Evolutionary conservation across 2,113 vertebrate species (phyloP).

Genomic region (Halcyon malimbica): DNA sequence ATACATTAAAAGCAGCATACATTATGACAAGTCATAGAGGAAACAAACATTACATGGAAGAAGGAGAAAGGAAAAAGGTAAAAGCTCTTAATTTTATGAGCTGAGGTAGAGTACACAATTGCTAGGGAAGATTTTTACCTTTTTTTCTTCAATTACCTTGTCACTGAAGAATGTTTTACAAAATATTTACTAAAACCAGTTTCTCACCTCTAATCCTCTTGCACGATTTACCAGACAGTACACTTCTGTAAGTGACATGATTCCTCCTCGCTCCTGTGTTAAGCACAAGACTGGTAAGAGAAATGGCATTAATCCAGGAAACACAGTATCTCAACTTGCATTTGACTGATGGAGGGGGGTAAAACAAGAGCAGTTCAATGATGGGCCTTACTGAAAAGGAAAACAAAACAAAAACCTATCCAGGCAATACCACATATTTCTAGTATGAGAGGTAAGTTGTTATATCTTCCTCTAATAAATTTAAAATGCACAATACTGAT

Average conservation of each 20-base stretch:
- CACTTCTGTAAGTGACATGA: slow-evolving; percentile 97
- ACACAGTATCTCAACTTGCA: not conserved
- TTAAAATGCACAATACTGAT: not conserved
- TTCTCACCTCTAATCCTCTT: slow-evolving; percentile 92
- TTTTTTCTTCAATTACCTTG: not conserved
- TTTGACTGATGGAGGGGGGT: not conserved
- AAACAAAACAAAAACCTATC: not conserved
- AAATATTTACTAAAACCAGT: not conserved
- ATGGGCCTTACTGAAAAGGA: not conserved
- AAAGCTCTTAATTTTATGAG: not conserved
- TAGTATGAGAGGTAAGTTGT: not conserved
- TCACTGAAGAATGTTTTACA: not conserved
- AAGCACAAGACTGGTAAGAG: slow-evolving; percentile 26
- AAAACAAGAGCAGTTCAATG: not conserved
- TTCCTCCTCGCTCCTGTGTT: slow-evolving; percentile 91
- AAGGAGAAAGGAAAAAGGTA: not conserved
- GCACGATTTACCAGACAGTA: slow-evolving; percentile 97
- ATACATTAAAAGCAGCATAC: not conserved
- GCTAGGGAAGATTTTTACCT: not conserved
- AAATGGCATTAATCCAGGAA: not conserved
- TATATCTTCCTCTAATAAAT: not conserved
- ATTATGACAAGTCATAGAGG: not conserved
- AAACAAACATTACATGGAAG: not conserved
- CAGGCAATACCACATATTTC: not conserved
- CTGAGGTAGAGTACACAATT: not conserved